A percentile compares a stretch with the other conserved stretches of the same genome.
These are phyloP conservation scores for Acleris emargana DNA, from an alignment of 2,888 invertebrate genomes.

Conservation along the genomic window DNA sequence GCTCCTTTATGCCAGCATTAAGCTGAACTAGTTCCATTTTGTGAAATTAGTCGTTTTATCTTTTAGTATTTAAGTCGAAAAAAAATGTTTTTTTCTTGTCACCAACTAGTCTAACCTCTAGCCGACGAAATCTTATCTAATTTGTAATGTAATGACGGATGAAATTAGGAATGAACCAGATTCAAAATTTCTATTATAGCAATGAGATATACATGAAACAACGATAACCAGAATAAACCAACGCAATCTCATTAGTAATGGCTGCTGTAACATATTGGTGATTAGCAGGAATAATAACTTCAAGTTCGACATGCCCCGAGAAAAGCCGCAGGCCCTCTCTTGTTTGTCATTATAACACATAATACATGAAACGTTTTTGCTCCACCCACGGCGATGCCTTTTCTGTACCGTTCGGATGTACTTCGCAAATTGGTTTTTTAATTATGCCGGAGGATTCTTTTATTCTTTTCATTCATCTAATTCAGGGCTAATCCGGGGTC, in stretches of 20 bases:
- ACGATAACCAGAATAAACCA: slow-evolving; percentile 14
- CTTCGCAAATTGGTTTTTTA: slow-evolving; percentile 69
- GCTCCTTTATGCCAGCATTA: too few relatives aligned
- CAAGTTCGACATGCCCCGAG: slow-evolving; percentile 27
- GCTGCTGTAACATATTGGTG: slow-evolving; percentile 28
- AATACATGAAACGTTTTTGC: slow-evolving; percentile 40
- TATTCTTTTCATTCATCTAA: slow-evolving; percentile 61
- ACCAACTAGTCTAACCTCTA: too few relatives aligned
- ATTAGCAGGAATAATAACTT: slow-evolving; percentile 34
- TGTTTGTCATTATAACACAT: slow-evolving; percentile 42
- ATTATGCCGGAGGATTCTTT: slow-evolving; percentile 60
- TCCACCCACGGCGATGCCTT: slow-evolving; percentile 44
- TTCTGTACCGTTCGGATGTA: slow-evolving; percentile 44
- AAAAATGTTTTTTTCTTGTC: too few relatives aligned
- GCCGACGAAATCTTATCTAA: not conserved
- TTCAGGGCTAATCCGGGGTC: slow-evolving; percentile 56
- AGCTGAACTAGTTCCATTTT: too few relatives aligned
- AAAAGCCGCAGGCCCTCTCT: slow-evolving; percentile 27
- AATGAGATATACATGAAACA: slow-evolving; percentile 5
- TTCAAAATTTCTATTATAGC: not conserved
- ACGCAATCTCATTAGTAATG: slow-evolving; percentile 26
- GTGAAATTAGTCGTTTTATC: too few relatives aligned
- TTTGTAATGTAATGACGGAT: not conserved
- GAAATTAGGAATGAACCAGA: slow-evolving; percentile 7
- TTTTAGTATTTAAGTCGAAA: too few relatives aligned